Percentiles rank a stretch among this genome's conserved stretches.
Conservation (phyloP, 1,140 invertebrate species). For the Luehdorfia chinensis region DNA sequence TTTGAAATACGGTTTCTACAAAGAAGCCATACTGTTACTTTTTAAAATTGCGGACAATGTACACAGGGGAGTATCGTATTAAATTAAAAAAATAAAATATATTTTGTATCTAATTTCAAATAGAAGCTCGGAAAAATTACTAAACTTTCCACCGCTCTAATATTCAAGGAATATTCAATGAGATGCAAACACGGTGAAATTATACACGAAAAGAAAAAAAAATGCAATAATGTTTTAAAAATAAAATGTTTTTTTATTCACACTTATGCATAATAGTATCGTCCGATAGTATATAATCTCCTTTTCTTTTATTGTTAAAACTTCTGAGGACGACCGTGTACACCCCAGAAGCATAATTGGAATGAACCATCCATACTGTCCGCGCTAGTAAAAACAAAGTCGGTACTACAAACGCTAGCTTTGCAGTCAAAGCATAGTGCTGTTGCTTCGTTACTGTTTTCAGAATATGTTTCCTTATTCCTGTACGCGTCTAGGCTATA, state of each 20-base stretch:
- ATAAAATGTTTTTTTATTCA: not conserved
- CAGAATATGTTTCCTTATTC: slow-evolving; percentile 16
- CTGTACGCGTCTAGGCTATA: not conserved
- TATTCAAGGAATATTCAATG: not conserved
- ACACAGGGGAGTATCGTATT: not conserved
- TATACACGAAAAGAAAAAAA: not conserved
- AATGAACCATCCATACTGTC: slow-evolving; percentile 31
- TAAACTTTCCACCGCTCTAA: not conserved
- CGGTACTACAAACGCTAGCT: slow-evolving; percentile 24
- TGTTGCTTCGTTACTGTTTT: slow-evolving; percentile 25
- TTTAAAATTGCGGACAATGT: slow-evolving; percentile 8
- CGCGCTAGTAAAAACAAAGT: slow-evolving; percentile 29
- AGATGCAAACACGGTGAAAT: not conserved
- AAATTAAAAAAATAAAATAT: slow-evolving; percentile 3
- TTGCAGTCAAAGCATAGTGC: slow-evolving; percentile 26
- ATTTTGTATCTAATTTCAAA: slow-evolving; percentile 7
- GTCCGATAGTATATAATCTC: slow-evolving; percentile 9
- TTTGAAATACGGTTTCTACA: slow-evolving; percentile 9
- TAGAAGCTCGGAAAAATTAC: not conserved
- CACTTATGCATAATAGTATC: slow-evolving; percentile 1
- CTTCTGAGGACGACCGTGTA: slow-evolving; percentile 20
- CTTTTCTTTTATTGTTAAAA: slow-evolving; percentile 23
- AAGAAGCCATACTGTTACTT: slow-evolving; percentile 11
- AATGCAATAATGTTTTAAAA: not conserved
- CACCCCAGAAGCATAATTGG: slow-evolving; percentile 29